Evolutionary conservation across 2,888 invertebrate genomes (phyloP), one percentile per base, ranked within the genome.

Genomic region (Drosophila anomelani): DNA sequence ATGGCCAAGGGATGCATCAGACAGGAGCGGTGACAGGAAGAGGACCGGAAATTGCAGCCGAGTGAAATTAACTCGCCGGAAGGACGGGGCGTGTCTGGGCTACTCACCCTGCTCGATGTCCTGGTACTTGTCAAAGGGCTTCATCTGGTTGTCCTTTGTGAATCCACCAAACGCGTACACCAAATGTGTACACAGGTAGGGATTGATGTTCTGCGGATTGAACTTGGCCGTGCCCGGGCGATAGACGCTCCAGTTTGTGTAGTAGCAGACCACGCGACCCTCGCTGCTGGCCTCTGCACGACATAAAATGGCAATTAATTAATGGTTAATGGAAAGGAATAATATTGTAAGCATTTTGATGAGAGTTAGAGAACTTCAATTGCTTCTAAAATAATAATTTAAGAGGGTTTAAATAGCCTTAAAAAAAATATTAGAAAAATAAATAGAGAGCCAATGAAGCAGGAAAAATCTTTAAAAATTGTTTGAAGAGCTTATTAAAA

Each of bases 71-170:
- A 49, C 58, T 49, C 44, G 44, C 51, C 68, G 56, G 53, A 47
- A 39, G 47, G 17, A 44, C 13, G 49, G 53, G 78, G 60, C 59
- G 59, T 79, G 70, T 64, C 70, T 76, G 73, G 34, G 23, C 10
- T 34, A 54, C 88, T 81, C 86, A 97, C 98, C 98, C 95, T 98
- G 97, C 91, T 98, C 98, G 90, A 98, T 96, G 92, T 98, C 98
- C 93, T 98, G 98, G 92, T 98, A 98, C 91, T 98, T 97, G 93
- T 98, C 98, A 91, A 97, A 98, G 1, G 98, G 97, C 83, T 97
- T 97, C 84, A 98, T 94, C 20, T 96, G 95, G 92, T 97, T 97
- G 91, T 98, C 97, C 92, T 97, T 97, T 73, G 97, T 97, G 91
- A 98, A 96, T 26, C 97, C 97, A 59, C 97, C 98, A 92, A 98